Evolutionary conservation across 2,797 vertebrate genomes (phyloP), one percentile per base, ranked within the genome.

Genomic region (Pseudotriccus pelzelni): DNA sequence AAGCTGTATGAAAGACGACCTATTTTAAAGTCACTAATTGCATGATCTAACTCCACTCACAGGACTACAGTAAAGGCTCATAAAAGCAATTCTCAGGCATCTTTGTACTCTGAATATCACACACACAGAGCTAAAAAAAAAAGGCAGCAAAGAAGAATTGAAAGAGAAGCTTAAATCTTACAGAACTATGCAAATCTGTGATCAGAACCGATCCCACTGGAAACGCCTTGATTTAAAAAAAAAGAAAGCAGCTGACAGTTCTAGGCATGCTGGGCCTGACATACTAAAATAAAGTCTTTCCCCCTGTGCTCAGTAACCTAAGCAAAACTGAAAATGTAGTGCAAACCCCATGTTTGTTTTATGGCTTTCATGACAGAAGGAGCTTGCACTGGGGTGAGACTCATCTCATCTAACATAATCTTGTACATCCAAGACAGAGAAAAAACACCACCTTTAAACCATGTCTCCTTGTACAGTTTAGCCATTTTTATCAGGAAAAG

Each of bases 51-150:
- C n/a, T 77, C 46, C 25, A 46, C 37, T 74, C 14, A 37, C 0
- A 24, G 24, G 2, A 64, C 14, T 59, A 79, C 12, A 50, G 47
- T 37, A 74, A 70, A 85, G 3, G 9, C 21, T 87, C 25, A 22
- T 52, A 89, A 78, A 56, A 64, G 13, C 56, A 76, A n/a, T 15
- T 68, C 14, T 76, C 10, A 3, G 8, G 8, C 16, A 67, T 46
- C 44, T 52, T 63, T 43, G 55, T 24, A 46, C 25, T 84, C 24
- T 1, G 0, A 46, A 10, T 53, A 47, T 43, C 66, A 44, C 43
- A 55, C 37, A 60, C 25, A 3, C 2, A 4, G 2, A 3, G n/a
- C n/a, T n/a, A n/a, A n/a, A n/a, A 6, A 4, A 21, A 16, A 55
- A 28, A 12, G 82, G 39, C 24, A 50, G 59, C n/a, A 82, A 92